These are phyloP conservation scores for Agonum fuliginosum DNA, from an alignment of 2,888 invertebrate genomes.

Conservation along the genomic window DNA sequence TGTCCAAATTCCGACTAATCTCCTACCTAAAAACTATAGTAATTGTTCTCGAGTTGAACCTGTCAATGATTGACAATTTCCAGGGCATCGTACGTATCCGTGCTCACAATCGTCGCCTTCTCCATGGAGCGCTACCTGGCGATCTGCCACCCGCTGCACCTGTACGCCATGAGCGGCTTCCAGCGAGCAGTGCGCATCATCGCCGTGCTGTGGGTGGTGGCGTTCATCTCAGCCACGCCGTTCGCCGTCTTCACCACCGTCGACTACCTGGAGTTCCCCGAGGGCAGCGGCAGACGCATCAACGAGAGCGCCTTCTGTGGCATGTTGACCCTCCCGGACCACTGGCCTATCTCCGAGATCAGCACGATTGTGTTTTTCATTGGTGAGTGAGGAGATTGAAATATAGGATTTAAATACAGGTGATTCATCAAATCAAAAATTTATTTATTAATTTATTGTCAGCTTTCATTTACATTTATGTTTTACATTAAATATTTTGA, in stretches of 20 bases:
- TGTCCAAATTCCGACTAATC: not conserved
- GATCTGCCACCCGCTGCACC: conserved; percentile 90
- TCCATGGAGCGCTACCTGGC: conserved; percentile 93
- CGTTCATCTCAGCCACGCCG: conserved; percentile 84
- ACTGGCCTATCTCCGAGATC: conserved; percentile 85
- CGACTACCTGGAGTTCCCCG: conserved; percentile 84
- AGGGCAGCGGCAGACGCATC: conserved; percentile 72
- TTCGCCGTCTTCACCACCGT: conserved; percentile 85
- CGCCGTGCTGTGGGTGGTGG: conserved; percentile 84
- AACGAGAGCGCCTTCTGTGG: conserved; percentile 81
- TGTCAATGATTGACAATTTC: not conserved
- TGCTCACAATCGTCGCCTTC: conserved; percentile 93
- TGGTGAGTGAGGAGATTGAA: too few species aligned
- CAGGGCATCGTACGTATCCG: conserved; percentile 93
- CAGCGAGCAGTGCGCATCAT: conserved; percentile 89
- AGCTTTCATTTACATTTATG: too few species aligned
- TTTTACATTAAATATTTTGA: too few species aligned
- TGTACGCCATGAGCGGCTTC: conserved; percentile 88
- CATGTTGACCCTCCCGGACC: conserved; percentile 78
- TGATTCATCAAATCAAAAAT: too few species aligned
- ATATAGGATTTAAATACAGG: too few species aligned
- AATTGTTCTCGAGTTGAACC: not conserved
- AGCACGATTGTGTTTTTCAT: conserved; percentile 90
- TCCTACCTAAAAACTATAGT: not conserved
- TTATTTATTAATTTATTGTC: too few species aligned